Evolutionary conservation across 2,113 vertebrate genomes (phyloP).

Genomic region (Bettongia penicillata): DNA sequence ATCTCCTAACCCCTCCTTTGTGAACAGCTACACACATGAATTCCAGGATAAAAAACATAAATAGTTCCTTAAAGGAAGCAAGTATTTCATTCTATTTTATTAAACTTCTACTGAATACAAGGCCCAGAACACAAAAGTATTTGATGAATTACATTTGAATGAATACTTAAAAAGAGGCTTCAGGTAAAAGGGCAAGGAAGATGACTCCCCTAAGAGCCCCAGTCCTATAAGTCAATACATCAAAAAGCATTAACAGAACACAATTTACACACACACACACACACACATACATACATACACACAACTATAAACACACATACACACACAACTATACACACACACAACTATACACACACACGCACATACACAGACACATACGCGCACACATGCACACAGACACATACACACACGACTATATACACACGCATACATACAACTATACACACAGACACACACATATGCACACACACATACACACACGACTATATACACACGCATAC

Average conservation of each 20-base stretch:
- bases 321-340: background rate
- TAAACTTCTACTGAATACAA: background rate
- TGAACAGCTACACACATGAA: background rate
- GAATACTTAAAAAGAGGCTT: constrained; percentile 20
- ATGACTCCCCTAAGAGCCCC: background rate
- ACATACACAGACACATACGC: too few relatives aligned
- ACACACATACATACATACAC: background rate
- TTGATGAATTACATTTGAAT: background rate
- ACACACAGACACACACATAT: background rate
- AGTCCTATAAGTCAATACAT: background rate
- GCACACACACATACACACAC: background rate
- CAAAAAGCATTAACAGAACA: background rate
- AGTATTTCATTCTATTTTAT: background rate
- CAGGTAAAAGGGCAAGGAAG: constrained; percentile 36
- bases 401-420: background rate
- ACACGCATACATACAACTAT: too few relatives aligned
- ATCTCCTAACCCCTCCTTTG: background rate
- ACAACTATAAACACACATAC: background rate
- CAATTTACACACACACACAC: background rate
- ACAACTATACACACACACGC: too few relatives aligned
- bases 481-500: background rate
- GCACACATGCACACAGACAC: background rate
- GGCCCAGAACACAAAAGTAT: background rate
- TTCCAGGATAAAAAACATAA: too few relatives aligned
- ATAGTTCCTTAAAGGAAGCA: background rate